These are phyloP conservation scores for Scophthalmus maximus DNA, from an alignment of 2,113 vertebrate genomes.

Conservation along the genomic window DNA sequence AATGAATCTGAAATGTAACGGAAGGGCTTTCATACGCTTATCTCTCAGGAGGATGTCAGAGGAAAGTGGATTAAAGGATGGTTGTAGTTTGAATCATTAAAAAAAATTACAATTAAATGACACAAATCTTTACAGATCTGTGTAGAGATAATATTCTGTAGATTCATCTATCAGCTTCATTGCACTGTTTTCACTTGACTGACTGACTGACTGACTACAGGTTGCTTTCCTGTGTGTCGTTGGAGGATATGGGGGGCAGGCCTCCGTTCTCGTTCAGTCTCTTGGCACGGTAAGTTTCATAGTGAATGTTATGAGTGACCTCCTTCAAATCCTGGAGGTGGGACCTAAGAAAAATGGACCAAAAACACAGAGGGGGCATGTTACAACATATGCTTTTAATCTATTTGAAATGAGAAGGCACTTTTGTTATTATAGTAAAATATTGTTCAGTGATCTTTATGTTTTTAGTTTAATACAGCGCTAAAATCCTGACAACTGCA, in stretches of 20 bases:
- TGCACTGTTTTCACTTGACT: constrained; percentile 30
- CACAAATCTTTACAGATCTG: constrained; percentile 55
- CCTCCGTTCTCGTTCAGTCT: constrained; percentile 95
- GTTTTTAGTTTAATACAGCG: neutral
- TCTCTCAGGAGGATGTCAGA: neutral
- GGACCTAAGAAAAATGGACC: constrained; percentile 81
- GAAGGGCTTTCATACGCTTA: constrained; percentile 34
- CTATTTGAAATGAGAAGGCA: neutral
- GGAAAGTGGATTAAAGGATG: neutral
- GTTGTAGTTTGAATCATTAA: constrained; percentile 4
- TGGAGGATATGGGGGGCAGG: constrained; percentile 89
- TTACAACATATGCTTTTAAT: neutral
- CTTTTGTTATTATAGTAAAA: neutral
- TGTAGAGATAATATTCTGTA: constrained; percentile 37
- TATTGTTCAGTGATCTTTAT: neutral
- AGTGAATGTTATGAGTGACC: constrained; percentile 98
- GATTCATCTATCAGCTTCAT: constrained; percentile 44
- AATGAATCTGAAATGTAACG: constrained; percentile 12
- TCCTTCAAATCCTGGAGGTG: constrained; percentile 98
- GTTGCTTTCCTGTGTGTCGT: constrained; percentile 90
- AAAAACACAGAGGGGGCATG: neutral
- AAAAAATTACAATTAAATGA: constrained; percentile 40
- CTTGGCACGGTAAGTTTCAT: constrained; percentile 97
- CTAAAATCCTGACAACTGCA: neutral
- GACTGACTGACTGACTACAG: constrained; percentile 80